These are phyloP conservation scores for Omphaloscelis lunosa DNA, from an alignment of 2,888 invertebrate species.

Conservation along the genomic window DNA sequence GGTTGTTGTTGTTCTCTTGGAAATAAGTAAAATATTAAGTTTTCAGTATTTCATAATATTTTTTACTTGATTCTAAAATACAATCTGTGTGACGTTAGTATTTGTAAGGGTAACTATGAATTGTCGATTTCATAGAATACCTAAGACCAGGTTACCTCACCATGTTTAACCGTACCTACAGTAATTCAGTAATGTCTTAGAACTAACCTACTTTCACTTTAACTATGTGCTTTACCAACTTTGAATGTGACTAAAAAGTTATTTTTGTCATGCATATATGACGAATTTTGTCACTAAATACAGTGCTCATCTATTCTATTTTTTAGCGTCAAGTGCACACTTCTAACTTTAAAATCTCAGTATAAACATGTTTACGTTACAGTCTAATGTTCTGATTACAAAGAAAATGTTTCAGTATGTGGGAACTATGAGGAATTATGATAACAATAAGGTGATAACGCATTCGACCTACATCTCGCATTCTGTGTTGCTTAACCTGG, in stretches of 20 bases:
- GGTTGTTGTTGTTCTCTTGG: not conserved
- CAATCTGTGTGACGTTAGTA: not conserved
- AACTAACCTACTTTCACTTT: conserved; percentile 3
- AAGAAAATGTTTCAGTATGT: conserved; percentile 63
- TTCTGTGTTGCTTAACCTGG: conserved; percentile 81
- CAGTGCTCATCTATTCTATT: not conserved
- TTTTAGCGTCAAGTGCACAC: not conserved
- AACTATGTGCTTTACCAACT: not conserved
- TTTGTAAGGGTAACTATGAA: not conserved
- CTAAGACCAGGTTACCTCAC: not conserved
- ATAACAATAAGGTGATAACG: conserved; percentile 80
- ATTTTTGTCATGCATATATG: not conserved
- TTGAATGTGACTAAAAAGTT: no score
- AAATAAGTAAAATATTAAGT: not conserved
- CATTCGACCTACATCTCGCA: conserved; percentile 78
- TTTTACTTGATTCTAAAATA: not conserved
- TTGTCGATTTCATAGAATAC: not conserved
- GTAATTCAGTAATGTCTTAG: conserved; percentile 12
- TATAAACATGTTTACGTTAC: conserved; percentile 19
- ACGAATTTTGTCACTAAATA: not conserved
- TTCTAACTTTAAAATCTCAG: not conserved
- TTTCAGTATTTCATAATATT: not conserved
- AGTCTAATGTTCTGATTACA: conserved; percentile 31
- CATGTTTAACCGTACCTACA: not conserved
- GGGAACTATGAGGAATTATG: conserved; percentile 74